These are phyloP conservation scores for Pimephales promelas DNA, from an alignment of 2,113 vertebrate genomes.

Conservation along the genomic window DNA sequence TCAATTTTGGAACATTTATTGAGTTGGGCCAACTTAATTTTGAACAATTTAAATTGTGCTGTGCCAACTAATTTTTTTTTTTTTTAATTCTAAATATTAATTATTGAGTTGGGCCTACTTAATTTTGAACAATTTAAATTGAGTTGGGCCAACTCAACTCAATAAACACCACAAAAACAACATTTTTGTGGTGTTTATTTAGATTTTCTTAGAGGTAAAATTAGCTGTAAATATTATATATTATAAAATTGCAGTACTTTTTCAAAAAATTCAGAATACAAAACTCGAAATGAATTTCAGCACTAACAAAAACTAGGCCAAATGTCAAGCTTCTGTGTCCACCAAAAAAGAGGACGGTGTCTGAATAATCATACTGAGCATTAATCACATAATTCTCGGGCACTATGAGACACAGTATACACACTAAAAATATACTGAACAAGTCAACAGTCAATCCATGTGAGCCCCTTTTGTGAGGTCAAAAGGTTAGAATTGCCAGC, in stretches of 20 bases:
- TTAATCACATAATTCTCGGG: conserved; percentile 47
- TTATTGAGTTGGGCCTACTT: no score
- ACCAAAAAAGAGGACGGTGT: background rate
- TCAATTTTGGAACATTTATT: no score
- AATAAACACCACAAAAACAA: background rate
- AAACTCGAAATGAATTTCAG: background rate
- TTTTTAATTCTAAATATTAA: no score
- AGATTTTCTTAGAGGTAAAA: background rate
- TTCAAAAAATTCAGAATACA: background rate
- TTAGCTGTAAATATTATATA: background rate
- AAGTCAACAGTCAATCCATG: conserved; percentile 51
- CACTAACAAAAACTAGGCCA: background rate
- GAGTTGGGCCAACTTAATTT: no score
- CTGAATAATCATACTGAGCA: background rate
- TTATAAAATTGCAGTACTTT: background rate
- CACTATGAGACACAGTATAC: background rate
- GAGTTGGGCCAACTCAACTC: no score
- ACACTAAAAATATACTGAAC: conserved; percentile 7
- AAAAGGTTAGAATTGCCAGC: conserved; percentile 57
- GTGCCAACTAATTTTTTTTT: no score
- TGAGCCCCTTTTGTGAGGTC: conserved; percentile 51
- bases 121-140: no score
- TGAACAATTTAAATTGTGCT: no score
- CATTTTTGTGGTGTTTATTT: no score
- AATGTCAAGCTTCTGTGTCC: background rate